Conservation (phyloP, 2,797 vertebrate genomes). For the Pipistrellus pygmaeus region DNA sequence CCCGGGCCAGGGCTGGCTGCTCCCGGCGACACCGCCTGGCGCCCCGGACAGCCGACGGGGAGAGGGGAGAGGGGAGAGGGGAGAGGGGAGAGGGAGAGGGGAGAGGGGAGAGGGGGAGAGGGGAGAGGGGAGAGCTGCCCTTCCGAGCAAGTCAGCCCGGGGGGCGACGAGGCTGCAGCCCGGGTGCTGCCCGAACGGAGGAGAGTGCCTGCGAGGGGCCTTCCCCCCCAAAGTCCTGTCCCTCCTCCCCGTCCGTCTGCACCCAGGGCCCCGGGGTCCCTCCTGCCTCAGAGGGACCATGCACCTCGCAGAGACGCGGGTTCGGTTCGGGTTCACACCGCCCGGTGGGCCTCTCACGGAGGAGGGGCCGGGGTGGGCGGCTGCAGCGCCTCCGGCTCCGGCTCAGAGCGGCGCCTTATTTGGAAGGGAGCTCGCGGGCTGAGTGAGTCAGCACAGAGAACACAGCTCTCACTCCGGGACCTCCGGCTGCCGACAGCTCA, state of each 20-base stretch:
- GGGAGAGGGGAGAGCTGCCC: too few relatives aligned
- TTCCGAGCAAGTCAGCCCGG: neutral
- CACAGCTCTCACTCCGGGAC: neutral
- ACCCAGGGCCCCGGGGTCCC: neutral
- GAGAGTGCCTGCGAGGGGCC: rapidly evolving
- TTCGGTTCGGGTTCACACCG: rapidly evolving
- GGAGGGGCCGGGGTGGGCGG: too few relatives aligned
- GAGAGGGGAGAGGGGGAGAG: too few relatives aligned
- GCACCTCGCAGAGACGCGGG: rapidly evolving
- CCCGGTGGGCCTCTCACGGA: too few relatives aligned
- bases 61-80: too few relatives aligned
- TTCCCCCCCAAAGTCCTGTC: neutral
- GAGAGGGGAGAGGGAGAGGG: too few relatives aligned
- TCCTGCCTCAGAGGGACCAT: rapidly evolving
- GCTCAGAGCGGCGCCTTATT: constrained; percentile 32
- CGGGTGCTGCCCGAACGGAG: neutral
- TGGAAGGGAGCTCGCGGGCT: constrained; percentile 59
- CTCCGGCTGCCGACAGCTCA: neutral
- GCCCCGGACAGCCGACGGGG: neutral
- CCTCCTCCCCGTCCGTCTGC: too few relatives aligned
- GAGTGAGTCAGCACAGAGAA: constrained; percentile 60
- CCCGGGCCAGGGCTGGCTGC: too few relatives aligned
- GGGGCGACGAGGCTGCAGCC: neutral
- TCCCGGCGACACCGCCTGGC: neutral
- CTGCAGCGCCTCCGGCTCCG: neutral